Evolutionary conservation across 92 coral and sea anemone species (phyloP).

Genomic region (Epizoanthus scotinus): DNA sequence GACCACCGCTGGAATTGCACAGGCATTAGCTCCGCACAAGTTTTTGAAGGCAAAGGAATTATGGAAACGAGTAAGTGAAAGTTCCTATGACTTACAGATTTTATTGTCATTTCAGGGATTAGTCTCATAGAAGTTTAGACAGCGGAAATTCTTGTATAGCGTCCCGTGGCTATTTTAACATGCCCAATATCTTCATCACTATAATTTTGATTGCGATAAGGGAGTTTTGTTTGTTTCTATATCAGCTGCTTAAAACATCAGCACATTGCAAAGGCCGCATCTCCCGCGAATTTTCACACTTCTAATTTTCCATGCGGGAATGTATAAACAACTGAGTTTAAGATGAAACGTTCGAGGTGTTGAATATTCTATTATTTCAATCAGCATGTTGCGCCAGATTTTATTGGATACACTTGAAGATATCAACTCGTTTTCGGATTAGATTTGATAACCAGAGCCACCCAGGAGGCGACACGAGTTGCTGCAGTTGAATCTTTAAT

Average conservation of each 20-base stretch:
- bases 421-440: slow-evolving; percentile 32
- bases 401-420: slow-evolving; percentile 17
- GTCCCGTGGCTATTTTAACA: slow-evolving; percentile 9
- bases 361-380: slow-evolving; percentile 28
- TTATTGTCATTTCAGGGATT: slow-evolving; percentile 43
- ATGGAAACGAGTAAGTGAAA: slow-evolving; percentile 73
- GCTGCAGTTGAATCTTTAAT: not conserved
- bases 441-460: not conserved
- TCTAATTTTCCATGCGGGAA: slow-evolving; percentile 8
- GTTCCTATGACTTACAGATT: slow-evolving; percentile 30
- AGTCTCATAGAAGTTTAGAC: slow-evolving; percentile 35
- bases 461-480: not conserved
- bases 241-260: slow-evolving; percentile 33
- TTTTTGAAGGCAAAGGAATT: slow-evolving; percentile 74
- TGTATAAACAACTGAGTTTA: slow-evolving; percentile 2
- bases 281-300: not conserved
- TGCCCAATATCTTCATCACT: slow-evolving; percentile 13
- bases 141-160: slow-evolving; percentile 43
- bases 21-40: slow-evolving; percentile 76
- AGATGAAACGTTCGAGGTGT: slow-evolving; percentile 24
- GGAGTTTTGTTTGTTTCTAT: not conserved
- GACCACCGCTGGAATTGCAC: slow-evolving; percentile 92
- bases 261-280: not conserved
- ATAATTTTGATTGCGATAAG: slow-evolving; percentile 31
- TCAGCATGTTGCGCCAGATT: slow-evolving; percentile 3